Conservation (phyloP, 1,140 invertebrate species). For the Monochamus saltuarius region DNA sequence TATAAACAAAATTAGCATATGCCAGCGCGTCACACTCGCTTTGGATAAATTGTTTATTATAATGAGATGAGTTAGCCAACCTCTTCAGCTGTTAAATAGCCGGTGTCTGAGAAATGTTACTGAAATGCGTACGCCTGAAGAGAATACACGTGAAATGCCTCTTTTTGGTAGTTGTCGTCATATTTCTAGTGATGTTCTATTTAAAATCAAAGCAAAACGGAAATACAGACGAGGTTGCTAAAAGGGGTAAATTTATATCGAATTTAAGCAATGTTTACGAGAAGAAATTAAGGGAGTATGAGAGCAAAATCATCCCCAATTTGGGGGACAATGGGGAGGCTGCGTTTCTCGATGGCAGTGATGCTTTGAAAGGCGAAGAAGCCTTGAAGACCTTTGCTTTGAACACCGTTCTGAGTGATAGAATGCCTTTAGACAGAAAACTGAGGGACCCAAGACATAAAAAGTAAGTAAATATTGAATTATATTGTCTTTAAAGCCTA, state of each 20-base stretch:
- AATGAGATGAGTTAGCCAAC: slow-evolving; percentile 5
- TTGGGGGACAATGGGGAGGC: slow-evolving; percentile 67
- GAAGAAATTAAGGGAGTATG: slow-evolving; percentile 42
- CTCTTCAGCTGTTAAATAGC: background rate
- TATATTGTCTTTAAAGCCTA: too few relatives aligned
- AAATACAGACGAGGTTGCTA: background rate
- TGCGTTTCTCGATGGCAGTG: slow-evolving; percentile 59
- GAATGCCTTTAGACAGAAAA: slow-evolving; percentile 74
- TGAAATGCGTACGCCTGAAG: slow-evolving; percentile 38
- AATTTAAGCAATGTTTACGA: slow-evolving; percentile 23
- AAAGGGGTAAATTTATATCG: slow-evolving; percentile 15
- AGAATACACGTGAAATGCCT: slow-evolving; percentile 32
- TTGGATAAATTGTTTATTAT: slow-evolving; percentile 6
- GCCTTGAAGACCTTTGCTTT: slow-evolving; percentile 76
- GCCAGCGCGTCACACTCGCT: slow-evolving; percentile 24
- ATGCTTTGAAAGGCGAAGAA: slow-evolving; percentile 62
- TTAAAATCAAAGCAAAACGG: slow-evolving; percentile 19
- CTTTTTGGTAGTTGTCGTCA: slow-evolving; percentile 19
- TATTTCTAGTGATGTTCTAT: slow-evolving; percentile 27
- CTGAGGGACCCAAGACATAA: slow-evolving; percentile 45
- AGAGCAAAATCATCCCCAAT: slow-evolving; percentile 49
- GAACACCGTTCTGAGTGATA: slow-evolving; percentile 79
- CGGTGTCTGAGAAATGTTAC: slow-evolving; percentile 31
- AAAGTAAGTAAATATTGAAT: slow-evolving; percentile 30
- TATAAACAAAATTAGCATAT: slow-evolving; percentile 21